Conservation (phyloP, 2,797 vertebrate genomes). For the Lates japonicus region DNA sequence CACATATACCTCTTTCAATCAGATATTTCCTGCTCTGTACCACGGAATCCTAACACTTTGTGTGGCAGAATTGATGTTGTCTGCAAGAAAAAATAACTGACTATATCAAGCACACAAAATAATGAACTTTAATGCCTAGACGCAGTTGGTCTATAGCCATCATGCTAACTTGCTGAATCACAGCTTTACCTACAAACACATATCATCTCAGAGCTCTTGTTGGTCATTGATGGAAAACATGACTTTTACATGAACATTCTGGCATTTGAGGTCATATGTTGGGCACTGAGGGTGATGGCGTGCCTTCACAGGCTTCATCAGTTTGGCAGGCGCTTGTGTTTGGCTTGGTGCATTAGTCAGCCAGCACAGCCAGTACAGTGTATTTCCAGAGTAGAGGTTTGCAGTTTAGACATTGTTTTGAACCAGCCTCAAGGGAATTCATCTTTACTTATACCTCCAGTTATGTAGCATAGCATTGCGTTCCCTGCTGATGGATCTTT, state of each 20-base stretch:
- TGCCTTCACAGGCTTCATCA: constrained; percentile 53
- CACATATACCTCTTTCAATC: background rate
- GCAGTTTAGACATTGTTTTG: constrained; percentile 18
- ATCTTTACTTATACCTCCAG: constrained; percentile 29
- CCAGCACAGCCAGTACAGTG: constrained; percentile 44
- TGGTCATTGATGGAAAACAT: constrained; percentile 34
- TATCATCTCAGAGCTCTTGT: background rate
- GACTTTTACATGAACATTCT: constrained; percentile 42
- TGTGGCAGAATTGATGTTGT: background rate
- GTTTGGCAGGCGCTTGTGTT: constrained; percentile 63
- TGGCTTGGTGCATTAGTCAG: constrained; percentile 59
- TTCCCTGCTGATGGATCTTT: constrained; percentile 14
- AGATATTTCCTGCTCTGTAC: background rate
- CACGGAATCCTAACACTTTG: background rate
- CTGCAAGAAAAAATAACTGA: background rate
- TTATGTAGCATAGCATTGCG: constrained; percentile 1
- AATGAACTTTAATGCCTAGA: background rate
- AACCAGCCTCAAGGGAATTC: constrained; percentile 13
- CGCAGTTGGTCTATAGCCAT: constrained; percentile 9
- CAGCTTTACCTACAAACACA: constrained; percentile 23
- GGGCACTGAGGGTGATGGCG: constrained; percentile 18
- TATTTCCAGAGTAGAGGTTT: constrained; percentile 49
- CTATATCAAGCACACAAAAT: background rate
- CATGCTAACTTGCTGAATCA: background rate
- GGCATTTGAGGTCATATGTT: constrained; percentile 22